Evolutionary conservation across 2,888 invertebrate species (phyloP), one percentile per base, ranked within the genome.

Genomic region (Idaea biselata): DNA sequence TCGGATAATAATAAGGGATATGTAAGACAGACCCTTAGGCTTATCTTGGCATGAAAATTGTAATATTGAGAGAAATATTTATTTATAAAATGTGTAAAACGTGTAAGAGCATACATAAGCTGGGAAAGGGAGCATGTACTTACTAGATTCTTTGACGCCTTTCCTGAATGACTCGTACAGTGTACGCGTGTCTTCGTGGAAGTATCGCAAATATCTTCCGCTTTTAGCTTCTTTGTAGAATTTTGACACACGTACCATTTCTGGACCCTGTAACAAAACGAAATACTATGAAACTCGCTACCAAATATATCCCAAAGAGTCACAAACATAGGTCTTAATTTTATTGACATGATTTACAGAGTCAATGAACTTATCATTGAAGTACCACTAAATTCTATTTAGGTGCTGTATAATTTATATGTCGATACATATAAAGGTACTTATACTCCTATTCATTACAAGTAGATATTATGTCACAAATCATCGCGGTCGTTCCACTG

Each of bases 81-180:
- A 68, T 68, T 58, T 62, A 55, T 70, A 71, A 67, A 68, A 64
- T 65, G 69, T 69, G 67, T 60, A 16, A 60, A 56, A 63, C 55
- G 69, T 60, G 63, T 59, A 61, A 63, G 68, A 70, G 59, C 59
- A 70, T 59, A 3, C 25, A 54, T 44, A 58, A 57, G 58, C 63
- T 31, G 60, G 58, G 8, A 67, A 65, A 64, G 61, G 62, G 58
- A 56, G 59, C 57, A 33, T 59, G 44, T 60, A 94, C 95, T 95
- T 88, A 96, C 97, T 97, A 80, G 98, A 98, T 86, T 97, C 96
- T 90, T 96, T 97, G 76, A 97, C 97, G 69, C 99, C 99, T 85
- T 97, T 95, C 73, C 98, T 95, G 89, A 98, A 97, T 71, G 96
- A 95, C 77, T 98, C 97, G 86, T 97, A 98, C 55, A 98, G 92